Conservation (phyloP, 2,888 invertebrate species). For the Himalopsyche anomala region DNA sequence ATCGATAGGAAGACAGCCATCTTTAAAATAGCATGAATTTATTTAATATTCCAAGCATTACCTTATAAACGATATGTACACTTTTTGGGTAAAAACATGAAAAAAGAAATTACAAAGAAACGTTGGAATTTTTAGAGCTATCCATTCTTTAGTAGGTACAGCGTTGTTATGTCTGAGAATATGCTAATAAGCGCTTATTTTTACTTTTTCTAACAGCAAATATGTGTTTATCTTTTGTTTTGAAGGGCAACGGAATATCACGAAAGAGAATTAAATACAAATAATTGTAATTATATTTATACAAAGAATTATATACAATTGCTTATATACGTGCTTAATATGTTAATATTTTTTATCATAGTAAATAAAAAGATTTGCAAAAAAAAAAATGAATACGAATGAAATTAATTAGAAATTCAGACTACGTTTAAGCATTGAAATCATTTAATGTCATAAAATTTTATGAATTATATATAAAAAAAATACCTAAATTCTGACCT, state of each 20-base stretch:
- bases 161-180: constrained; percentile 2
- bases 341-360: too few species aligned
- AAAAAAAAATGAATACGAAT: too few species aligned
- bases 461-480: too few species aligned
- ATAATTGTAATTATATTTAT: background rate
- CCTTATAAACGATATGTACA: background rate
- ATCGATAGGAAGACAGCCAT: too few species aligned
- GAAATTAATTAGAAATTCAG: too few species aligned
- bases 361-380: too few species aligned
- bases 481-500: too few species aligned
- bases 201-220: background rate
- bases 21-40: background rate
- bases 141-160: background rate
- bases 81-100: background rate
- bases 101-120: constrained; percentile 18
- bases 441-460: too few species aligned
- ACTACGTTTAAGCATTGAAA: too few species aligned
- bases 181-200: constrained; percentile 28
- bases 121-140: constrained; percentile 1
- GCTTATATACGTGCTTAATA: too few species aligned
- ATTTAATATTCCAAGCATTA: background rate
- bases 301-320: too few species aligned
- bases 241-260: background rate
- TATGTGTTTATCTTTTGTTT: constrained; percentile 11
- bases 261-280: background rate